Evolutionary conservation across 2,797 vertebrate species (phyloP).

Genomic region (Gambusia yucatana): DNA sequence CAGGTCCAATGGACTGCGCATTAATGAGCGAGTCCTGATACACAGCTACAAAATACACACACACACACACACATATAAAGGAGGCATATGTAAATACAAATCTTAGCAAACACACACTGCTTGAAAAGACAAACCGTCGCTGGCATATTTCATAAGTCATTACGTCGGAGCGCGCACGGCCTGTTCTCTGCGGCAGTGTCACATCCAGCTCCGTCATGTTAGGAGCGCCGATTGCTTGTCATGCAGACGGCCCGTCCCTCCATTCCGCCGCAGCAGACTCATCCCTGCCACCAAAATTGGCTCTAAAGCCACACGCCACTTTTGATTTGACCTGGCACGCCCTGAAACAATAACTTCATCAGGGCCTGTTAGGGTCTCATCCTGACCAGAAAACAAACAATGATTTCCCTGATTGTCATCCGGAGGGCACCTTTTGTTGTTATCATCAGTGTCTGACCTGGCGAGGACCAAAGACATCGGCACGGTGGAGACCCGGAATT

Average conservation of each 20-base stretch:
- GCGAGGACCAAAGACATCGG: background rate
- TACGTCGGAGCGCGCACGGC: slow-evolving; percentile 21
- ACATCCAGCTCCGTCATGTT: slow-evolving; percentile 55
- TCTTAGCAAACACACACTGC: slow-evolving; percentile 25
- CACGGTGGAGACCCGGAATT: background rate
- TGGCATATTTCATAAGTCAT: slow-evolving; percentile 65
- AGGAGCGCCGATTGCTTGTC: slow-evolving; percentile 64
- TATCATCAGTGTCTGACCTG: slow-evolving; percentile 10
- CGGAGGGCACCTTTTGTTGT: slow-evolving; percentile 70
- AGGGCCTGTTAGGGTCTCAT: slow-evolving; percentile 66
- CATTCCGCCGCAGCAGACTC: slow-evolving; percentile 5
- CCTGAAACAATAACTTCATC: slow-evolving; percentile 79
- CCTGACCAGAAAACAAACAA: slow-evolving; percentile 69
- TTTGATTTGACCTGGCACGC: slow-evolving; percentile 75
- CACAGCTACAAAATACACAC: slow-evolving; percentile 10
- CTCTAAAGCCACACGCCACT: slow-evolving; percentile 69
- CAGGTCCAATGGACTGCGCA: slow-evolving; percentile 47
- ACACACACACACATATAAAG: slow-evolving; percentile 12
- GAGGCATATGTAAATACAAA: slow-evolving; percentile 57
- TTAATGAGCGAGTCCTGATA: slow-evolving; percentile 46
- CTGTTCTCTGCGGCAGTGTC: slow-evolving; percentile 25
- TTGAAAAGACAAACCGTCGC: slow-evolving; percentile 67
- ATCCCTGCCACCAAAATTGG: slow-evolving; percentile 56
- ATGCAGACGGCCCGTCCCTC: slow-evolving; percentile 27
- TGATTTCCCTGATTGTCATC: slow-evolving; percentile 67